These are phyloP conservation scores for Zaprionus vittiger DNA, from an alignment of 1,140 invertebrate species.

Conservation along the genomic window DNA sequence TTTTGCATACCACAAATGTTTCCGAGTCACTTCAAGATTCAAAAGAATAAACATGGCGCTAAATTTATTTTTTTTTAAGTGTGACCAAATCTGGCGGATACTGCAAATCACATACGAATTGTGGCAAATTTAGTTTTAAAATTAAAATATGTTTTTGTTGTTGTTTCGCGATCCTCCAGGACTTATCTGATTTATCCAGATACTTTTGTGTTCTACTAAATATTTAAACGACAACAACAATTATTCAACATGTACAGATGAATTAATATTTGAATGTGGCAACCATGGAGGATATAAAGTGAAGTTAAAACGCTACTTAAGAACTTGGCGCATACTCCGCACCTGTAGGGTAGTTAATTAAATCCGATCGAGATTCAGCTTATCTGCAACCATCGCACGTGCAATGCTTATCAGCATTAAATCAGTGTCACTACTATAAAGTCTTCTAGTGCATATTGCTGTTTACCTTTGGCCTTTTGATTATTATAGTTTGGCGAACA, in stretches of 20 bases:
- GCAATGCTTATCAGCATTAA: background rate
- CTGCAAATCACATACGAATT: conserved; percentile 8
- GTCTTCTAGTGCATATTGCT: background rate
- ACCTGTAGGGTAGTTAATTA: background rate
- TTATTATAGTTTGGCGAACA: background rate
- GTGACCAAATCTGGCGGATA: conserved; percentile 25
- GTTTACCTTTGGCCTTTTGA: background rate
- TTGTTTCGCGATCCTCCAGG: background rate
- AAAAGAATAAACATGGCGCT: conserved; percentile 24
- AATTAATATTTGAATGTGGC: background rate
- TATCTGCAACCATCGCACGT: conserved; percentile 1
- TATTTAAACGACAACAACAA: background rate
- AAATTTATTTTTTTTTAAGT: conserved; percentile 20
- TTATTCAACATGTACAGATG: background rate
- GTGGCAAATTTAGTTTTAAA: background rate
- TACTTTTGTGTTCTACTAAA: no score
- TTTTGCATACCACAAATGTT: conserved; percentile 3
- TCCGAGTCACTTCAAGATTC: conserved; percentile 15
- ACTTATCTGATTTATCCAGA: no score
- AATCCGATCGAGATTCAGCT: background rate
- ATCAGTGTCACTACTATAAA: background rate
- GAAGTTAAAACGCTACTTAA: background rate
- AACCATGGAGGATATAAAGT: background rate
- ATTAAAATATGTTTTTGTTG: background rate
- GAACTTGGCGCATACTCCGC: background rate